Evolutionary conservation across 2,888 invertebrate genomes (phyloP).

Genomic region (Andrena bicolor): DNA sequence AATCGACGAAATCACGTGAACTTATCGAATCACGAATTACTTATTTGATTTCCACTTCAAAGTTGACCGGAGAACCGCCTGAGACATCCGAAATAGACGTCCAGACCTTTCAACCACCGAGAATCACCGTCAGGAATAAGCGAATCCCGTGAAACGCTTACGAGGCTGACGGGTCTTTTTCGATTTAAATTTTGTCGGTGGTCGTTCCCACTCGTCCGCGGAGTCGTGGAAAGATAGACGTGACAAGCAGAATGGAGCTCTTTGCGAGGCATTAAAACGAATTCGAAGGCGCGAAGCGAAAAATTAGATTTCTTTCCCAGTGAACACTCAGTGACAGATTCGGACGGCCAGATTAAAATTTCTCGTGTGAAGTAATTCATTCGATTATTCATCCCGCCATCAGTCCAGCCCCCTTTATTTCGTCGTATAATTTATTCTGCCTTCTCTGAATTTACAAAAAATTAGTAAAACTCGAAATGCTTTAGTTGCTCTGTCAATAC

Average conservation of each 20-base stretch:
- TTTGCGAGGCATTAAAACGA: constrained; percentile 42
- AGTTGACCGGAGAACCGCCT: not conserved
- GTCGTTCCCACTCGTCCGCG: not conserved
- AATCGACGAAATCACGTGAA: too few relatives aligned
- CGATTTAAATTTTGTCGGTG: constrained; percentile 39
- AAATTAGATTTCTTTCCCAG: constrained; percentile 40
- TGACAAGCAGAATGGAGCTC: constrained; percentile 48
- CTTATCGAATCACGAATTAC: not conserved
- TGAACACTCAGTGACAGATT: constrained; percentile 1
- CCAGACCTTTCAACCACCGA: not conserved
- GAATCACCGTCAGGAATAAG: constrained; percentile 17
- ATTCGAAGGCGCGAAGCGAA: constrained; percentile 25
- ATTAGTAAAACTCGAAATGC: too few relatives aligned
- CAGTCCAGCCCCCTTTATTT: not conserved
- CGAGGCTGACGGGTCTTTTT: constrained; percentile 10
- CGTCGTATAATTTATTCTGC: not conserved
- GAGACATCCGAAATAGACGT: not conserved
- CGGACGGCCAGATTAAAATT: constrained; percentile 38
- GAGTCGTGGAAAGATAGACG: constrained; percentile 45
- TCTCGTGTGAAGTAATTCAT: constrained; percentile 14
- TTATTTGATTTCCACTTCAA: not conserved
- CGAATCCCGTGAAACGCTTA: constrained; percentile 14
- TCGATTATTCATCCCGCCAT: not conserved
- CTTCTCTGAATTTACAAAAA: too few relatives aligned
- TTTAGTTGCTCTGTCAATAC: too few relatives aligned